A percentile compares a stretch with the other conserved stretches of the same genome.
Evolutionary conservation across 2,113 vertebrate genomes (phyloP).

Genomic region (Caranx melampygus): DNA sequence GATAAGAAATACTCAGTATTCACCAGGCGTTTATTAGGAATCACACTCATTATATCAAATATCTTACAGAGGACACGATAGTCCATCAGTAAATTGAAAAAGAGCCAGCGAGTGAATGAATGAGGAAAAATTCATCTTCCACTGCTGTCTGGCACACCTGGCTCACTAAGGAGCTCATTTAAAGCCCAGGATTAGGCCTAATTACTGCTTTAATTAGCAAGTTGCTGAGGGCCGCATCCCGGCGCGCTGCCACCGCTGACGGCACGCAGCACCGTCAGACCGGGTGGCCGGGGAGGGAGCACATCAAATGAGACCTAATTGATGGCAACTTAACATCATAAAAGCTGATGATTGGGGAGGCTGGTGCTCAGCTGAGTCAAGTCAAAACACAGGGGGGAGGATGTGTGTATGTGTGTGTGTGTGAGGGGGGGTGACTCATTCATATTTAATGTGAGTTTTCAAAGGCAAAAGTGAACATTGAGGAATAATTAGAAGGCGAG

Average conservation of each 20-base stretch:
- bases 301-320: conserved; percentile 81
- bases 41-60: conserved; percentile 20
- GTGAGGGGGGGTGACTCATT: conserved; percentile 20
- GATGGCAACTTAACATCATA: conserved; percentile 79
- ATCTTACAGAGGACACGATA: conserved; percentile 21
- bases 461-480: conserved; percentile 50
- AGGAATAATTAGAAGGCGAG: conserved; percentile 39
- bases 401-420: background rate
- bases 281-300: conserved; percentile 47
- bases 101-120: conserved; percentile 19
- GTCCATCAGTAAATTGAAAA: conserved; percentile 20
- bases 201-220: conserved; percentile 81
- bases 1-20: background rate
- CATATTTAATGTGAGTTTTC: conserved; percentile 66
- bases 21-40: conserved; percentile 6
- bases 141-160: conserved; percentile 74
- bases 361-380: conserved; percentile 49
- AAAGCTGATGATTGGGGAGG: conserved; percentile 71
- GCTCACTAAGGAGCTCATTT: conserved; percentile 77
- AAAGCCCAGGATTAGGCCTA: conserved; percentile 75
- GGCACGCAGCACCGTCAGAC: conserved; percentile 64
- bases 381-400: conserved; percentile 29
- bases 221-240: conserved; percentile 70
- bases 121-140: conserved; percentile 24
- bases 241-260: conserved; percentile 61